Conservation (phyloP, 2,888 invertebrate species). For the Nomada fucata region DNA sequence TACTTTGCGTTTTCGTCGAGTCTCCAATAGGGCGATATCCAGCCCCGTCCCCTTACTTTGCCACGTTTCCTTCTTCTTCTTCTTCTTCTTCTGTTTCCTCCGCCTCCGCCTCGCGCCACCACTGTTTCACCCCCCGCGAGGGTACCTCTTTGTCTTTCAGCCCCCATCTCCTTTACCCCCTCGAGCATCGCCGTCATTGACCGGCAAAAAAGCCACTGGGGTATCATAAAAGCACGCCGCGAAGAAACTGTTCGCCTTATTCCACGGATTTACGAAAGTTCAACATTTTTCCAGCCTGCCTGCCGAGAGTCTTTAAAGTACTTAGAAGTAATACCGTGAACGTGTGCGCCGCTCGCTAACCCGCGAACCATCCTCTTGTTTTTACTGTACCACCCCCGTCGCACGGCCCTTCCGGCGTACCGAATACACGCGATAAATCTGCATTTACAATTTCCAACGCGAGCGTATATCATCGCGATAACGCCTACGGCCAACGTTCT, state of each 20-base stretch:
- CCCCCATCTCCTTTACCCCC: background rate
- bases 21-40: slow-evolving; percentile 72
- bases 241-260: slow-evolving; percentile 57
- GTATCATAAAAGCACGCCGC: slow-evolving; percentile 62
- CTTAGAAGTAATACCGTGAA: slow-evolving; percentile 46
- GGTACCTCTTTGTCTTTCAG: slow-evolving; percentile 12
- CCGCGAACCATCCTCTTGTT: background rate
- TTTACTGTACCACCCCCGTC: background rate
- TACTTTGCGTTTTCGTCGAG: slow-evolving; percentile 77
- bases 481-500: background rate
- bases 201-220: slow-evolving; percentile 62
- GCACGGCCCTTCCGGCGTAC: background rate
- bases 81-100: background rate
- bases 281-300: slow-evolving; percentile 38
- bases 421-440: slow-evolving; percentile 49
- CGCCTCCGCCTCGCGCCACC: background rate
- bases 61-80: slow-evolving; percentile 27
- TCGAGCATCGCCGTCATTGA: slow-evolving; percentile 53
- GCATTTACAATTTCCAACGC: slow-evolving; percentile 43
- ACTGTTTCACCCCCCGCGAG: background rate
- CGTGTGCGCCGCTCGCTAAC: slow-evolving; percentile 21
- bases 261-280: slow-evolving; percentile 63
- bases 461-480: slow-evolving; percentile 36
- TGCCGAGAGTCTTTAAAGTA: slow-evolving; percentile 51
- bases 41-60: slow-evolving; percentile 15